Evolutionary conservation across 2,797 vertebrate species (phyloP), one percentile per base, ranked within the genome.

Genomic region (Falco berigora): DNA sequence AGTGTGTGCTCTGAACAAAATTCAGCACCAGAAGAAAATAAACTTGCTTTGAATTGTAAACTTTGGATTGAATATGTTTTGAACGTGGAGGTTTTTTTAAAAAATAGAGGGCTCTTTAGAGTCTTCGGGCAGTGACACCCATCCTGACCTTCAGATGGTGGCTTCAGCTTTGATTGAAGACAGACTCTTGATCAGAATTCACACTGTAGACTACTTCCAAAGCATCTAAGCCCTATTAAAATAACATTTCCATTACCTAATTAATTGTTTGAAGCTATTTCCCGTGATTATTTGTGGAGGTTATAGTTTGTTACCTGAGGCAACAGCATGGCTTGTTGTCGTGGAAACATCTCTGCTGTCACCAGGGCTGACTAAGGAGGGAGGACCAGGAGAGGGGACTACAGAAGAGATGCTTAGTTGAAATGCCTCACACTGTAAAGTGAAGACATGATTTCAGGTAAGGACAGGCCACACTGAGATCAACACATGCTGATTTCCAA

Each of bases 311-410:
- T 95, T 86, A 94, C 96, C 92, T 93, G 81, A 93, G 92, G 96
- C 93, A 94, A 86, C 21, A 62, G 53, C 55, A 88, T 40, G 72
- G 44, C 66, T 96, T 83, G 95, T 96, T 96, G 94, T 96, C 94
- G 64, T 97, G 94, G 96, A 95, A 97, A 97, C 96, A 85, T 75
- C 88, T 87, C 68, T 66, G 94, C 95, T 95, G 84, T 95, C 94
- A 89, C 42, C 19, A 44, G 86, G 1, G 0, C 84, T 67, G 90
- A 80, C 90, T 7, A 74, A 75, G 47, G 93, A 93, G 78, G 92
- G 92, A 96, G 90, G 92, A 85, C 50, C 30, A 1, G 25, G 27
- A 87, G 77, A n/a, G 46, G 64, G 52, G 92, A 36, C 73, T 64
- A 66, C 14, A 82, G 61, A 89, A 69, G 53, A 83, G 85, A 28